phyloP scores from a whole-genome alignment of 2,797 vertebrate species.

The Urosaurus nigricauda region DNA sequence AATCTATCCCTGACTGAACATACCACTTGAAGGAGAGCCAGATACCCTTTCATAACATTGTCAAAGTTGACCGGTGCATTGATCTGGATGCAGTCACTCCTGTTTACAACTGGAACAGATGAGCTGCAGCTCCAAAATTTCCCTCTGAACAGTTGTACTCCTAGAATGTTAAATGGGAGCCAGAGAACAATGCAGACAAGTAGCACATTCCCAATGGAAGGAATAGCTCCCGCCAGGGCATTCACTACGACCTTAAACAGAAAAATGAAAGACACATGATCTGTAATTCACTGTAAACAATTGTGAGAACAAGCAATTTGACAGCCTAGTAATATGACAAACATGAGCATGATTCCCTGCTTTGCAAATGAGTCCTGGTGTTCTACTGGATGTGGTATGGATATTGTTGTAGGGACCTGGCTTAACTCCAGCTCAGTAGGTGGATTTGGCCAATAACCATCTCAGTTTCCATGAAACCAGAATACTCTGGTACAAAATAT shows the following conservation, averaged over 20 bases:
- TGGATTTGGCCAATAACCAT: not conserved
- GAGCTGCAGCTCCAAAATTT: constrained; percentile 63
- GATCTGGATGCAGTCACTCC: constrained; percentile 34
- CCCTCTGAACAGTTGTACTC: constrained; percentile 73
- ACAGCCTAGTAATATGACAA: not conserved
- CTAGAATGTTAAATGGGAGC: constrained; percentile 81
- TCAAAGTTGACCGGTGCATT: constrained; percentile 77
- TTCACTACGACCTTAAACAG: constrained; percentile 79
- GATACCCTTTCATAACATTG: constrained; percentile 77
- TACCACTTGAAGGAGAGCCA: constrained; percentile 82
- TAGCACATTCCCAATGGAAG: constrained; percentile 80
- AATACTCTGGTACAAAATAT: not conserved
- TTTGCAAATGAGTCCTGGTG: not conserved
- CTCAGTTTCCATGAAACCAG: not conserved
- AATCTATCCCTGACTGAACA: constrained; percentile 44
- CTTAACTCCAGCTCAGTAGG: not conserved
- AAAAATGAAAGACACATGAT: not conserved
- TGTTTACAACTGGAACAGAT: not conserved
- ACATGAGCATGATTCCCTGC: too few relatives aligned
- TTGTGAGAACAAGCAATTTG: not conserved
- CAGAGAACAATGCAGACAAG: constrained; percentile 83
- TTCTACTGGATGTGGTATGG: too few relatives aligned
- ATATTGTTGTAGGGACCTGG: too few relatives aligned
- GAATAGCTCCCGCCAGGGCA: constrained; percentile 78
- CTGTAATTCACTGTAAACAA: not conserved